Conservation (phyloP, 2,113 vertebrate genomes). For the Polypterus bichir region DNA sequence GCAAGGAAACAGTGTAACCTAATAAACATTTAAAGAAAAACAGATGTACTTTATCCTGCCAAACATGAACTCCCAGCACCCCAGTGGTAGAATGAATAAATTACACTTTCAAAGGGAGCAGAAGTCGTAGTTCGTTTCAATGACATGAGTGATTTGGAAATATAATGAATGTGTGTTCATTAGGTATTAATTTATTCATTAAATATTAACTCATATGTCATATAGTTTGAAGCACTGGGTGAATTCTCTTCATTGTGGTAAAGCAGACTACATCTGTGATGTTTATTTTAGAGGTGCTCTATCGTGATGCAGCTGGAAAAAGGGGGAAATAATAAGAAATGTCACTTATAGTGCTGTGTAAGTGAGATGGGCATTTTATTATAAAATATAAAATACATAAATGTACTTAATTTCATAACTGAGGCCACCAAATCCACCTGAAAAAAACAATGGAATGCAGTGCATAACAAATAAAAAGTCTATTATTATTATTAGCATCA, state of each 20-base stretch:
- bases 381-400: no score
- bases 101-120: conserved; percentile 6
- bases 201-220: conserved; percentile 54
- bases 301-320: conserved; percentile 42
- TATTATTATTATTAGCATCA: no score
- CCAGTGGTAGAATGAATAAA: neutral
- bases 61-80: conserved; percentile 5
- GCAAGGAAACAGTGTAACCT: neutral
- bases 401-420: no score
- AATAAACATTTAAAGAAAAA: conserved; percentile 1
- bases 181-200: conserved; percentile 67
- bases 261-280: conserved; percentile 40
- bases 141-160: conserved; percentile 22
- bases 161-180: conserved; percentile 36
- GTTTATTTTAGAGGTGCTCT: conserved; percentile 29
- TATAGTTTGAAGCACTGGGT: conserved; percentile 44
- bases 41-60: conserved; percentile 2
- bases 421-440: no score
- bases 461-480: no score
- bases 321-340: conserved; percentile 38
- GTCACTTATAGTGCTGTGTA: no score
- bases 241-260: conserved; percentile 51
- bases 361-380: no score
- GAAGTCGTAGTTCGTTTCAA: neutral
- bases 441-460: no score